Evolutionary conservation across 1,140 invertebrate species (phyloP).

Genomic region (Lepidotrigona ventralis): DNA sequence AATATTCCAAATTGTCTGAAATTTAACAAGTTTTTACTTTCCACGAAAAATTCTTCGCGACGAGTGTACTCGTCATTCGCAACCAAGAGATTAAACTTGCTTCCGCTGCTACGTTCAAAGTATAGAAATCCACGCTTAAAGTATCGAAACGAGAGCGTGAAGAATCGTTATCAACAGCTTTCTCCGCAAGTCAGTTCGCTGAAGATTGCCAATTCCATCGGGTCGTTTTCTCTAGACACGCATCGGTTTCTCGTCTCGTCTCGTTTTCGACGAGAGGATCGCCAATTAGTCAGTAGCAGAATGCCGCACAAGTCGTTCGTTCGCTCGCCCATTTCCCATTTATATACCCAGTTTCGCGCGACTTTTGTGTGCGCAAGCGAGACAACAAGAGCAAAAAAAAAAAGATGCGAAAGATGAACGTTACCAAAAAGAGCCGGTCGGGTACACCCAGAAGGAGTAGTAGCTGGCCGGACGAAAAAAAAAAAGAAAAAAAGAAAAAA

Average conservation of each 20-base stretch:
- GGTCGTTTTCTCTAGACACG: no score
- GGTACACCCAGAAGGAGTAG: conserved; percentile 57
- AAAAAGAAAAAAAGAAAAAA: no score
- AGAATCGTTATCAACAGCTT: conserved; percentile 10
- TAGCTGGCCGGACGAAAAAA: conserved; percentile 40
- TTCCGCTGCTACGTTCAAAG: neutral
- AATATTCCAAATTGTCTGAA: no score
- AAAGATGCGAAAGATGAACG: conserved; percentile 40
- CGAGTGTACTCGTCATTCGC: no score
- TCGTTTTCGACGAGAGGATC: neutral
- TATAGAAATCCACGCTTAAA: neutral
- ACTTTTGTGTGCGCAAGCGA: conserved; percentile 29
- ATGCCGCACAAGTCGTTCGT: conserved; percentile 8
- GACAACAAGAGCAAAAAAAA: neutral
- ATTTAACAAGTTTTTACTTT: no score
- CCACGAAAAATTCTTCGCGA: no score
- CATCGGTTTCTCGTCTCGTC: neutral
- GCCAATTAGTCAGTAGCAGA: conserved; percentile 15
- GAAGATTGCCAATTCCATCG: neutral
- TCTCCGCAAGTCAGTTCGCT: neutral
- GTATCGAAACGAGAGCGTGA: neutral
- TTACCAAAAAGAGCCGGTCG: conserved; percentile 61
- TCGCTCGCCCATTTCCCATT: conserved; percentile 30
- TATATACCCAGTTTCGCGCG: conserved; percentile 21
- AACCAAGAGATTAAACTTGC: no score